A percentile compares a stretch with the other conserved stretches of the same genome.
Conservation (phyloP, 2,888 invertebrate genomes). For the Prosopocoilus inquinatus region DNA sequence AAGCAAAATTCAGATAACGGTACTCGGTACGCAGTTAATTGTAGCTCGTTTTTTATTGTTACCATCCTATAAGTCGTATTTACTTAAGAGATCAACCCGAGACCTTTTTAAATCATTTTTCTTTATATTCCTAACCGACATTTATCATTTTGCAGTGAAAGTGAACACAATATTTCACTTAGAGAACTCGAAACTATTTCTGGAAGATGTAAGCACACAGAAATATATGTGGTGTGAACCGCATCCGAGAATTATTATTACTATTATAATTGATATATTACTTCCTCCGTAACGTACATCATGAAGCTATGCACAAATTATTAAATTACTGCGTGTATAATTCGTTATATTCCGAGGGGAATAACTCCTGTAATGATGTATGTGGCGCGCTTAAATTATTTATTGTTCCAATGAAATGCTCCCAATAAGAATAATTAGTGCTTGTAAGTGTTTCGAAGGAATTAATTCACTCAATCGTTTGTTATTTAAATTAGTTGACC, state of each 20-base stretch:
- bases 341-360: background rate
- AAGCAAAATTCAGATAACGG: too few species aligned
- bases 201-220: background rate
- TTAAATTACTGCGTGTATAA: constrained; percentile 6
- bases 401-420: background rate
- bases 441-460: too few species aligned
- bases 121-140: too few species aligned
- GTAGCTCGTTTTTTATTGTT: too few species aligned
- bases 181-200: background rate
- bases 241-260: background rate
- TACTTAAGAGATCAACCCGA: too few species aligned
- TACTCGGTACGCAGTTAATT: too few species aligned
- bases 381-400: background rate
- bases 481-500: too few species aligned
- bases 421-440: too few species aligned
- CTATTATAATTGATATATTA: constrained; percentile 10
- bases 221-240: background rate
- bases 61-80: too few species aligned
- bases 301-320: constrained; percentile 7
- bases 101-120: too few species aligned
- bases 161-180: background rate
- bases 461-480: too few species aligned
- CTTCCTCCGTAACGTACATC: constrained; percentile 5
- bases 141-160: background rate
- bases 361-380: too few species aligned